These are phyloP conservation scores for Augiades crinisus DNA, from an alignment of 2,888 invertebrate genomes.

Conservation along the genomic window DNA sequence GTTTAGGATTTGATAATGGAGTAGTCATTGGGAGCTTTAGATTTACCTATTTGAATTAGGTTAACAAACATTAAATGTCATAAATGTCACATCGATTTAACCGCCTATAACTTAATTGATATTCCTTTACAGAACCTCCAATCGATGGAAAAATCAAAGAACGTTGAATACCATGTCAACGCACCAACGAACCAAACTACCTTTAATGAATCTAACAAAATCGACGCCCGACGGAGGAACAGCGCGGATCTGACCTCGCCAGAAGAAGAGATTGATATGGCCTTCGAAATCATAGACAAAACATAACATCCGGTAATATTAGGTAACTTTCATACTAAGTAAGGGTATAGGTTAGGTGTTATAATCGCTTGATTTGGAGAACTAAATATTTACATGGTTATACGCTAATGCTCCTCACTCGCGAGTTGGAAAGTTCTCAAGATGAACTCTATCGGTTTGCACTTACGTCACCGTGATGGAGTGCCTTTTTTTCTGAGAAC, in stretches of 20 bases:
- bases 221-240: conserved; percentile 30
- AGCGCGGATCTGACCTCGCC: conserved; percentile 47
- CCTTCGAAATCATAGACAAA: conserved; percentile 68
- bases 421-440: no score
- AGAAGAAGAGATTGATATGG: conserved; percentile 71
- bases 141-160: conserved; percentile 48
- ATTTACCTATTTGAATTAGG: no score
- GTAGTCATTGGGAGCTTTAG: no score
- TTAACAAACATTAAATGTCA: no score
- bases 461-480: no score
- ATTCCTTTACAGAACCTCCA: conserved; percentile 46
- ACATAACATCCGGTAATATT: conserved; percentile 40
- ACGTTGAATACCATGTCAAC: conserved; percentile 59
- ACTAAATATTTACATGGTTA: neutral
- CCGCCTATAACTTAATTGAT: neutral
- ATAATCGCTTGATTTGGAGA: no score
- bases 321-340: neutral
- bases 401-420: no score
- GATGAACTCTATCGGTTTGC: no score
- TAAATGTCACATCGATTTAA: no score
- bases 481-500: no score
- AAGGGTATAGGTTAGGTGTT: no score
- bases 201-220: conserved; percentile 26
- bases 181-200: conserved; percentile 32
- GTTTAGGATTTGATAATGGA: no score